Evolutionary conservation across 2,888 invertebrate species (phyloP), one percentile per base, ranked within the genome.

Genomic region (Leptinotarsa rubiginosa): DNA sequence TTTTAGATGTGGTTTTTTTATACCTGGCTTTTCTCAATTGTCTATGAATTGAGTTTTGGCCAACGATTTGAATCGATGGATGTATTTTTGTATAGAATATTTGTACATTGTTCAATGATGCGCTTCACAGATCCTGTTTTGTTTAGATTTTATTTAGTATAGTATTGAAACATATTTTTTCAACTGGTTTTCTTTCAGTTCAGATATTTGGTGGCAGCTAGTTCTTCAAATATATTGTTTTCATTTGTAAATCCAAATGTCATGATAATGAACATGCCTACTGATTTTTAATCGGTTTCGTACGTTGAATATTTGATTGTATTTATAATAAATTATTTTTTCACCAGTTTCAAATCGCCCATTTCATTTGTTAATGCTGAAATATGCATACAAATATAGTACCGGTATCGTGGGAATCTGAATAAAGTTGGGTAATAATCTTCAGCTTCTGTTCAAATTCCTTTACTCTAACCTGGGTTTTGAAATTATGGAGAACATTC

Each of bases 121-220:
- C 67, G 67, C 67, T 67, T 54, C 67, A 49, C 20, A 52, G 3
- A 22, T 67, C 50, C 49, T 71, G 80, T 80, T 78, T 78, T 79
- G 77, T 78, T 77, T 66, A 47, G 10, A 49, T 66, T 22, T 22
- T 66, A 41, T 7, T 16, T 31, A 47, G 47, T 20, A 25, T 20
- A 47, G 13, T 65, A 47, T 41, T 31, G 31, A 31, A 31, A 41
- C 41, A 10, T 41, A 41, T 41, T 41, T 41, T 25, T 41, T 41
- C 2, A 10, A 10, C 41, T 41, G 41, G 3, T 41, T 41, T 41
- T 41, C 41, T 3, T 10, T 12, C 41, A 41, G 41, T 10, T 41
- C 12, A 41, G 10, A 41, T 41, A 41, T 10, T 41, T 41, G 41
- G 41, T 41, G 41, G 10, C 41, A 41, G 41, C 10, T 10, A 2